phyloP scores from a whole-genome alignment of 2,888 invertebrate genomes.

The Ceraclea dissimilis region DNA sequence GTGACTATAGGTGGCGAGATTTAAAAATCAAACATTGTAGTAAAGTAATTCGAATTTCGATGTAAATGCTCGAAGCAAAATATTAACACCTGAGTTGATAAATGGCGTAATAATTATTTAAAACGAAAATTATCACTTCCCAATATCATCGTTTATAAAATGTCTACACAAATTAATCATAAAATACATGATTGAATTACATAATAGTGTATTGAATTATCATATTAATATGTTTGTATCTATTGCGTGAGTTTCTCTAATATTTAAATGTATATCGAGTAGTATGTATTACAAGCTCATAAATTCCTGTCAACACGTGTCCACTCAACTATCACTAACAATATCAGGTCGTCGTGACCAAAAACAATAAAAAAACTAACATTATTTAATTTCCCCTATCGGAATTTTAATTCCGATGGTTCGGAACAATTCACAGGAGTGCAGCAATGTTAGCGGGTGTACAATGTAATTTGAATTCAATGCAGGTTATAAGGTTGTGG shows the following conservation, averaged over 20 bases:
- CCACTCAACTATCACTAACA: neutral
- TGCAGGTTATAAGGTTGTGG: conserved; percentile 22
- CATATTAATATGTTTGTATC: too few relatives aligned
- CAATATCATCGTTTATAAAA: too few relatives aligned
- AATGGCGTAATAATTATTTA: too few relatives aligned
- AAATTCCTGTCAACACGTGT: neutral
- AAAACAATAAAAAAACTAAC: neutral
- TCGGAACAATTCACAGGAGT: neutral
- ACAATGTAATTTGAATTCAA: conserved; percentile 23
- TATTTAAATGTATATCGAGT: neutral
- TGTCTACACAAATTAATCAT: too few relatives aligned
- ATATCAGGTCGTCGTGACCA: neutral
- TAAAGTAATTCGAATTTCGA: too few relatives aligned
- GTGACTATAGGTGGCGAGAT: too few relatives aligned
- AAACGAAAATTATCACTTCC: too few relatives aligned
- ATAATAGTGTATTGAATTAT: too few relatives aligned
- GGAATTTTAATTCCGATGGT: neutral
- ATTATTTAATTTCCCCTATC: neutral
- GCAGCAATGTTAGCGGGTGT: neutral
- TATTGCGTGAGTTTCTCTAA: too few relatives aligned
- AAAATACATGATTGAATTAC: neutral
- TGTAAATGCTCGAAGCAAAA: too few relatives aligned
- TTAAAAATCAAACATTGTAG: too few relatives aligned
- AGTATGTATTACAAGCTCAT: neutral
- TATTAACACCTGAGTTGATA: too few relatives aligned